A percentile compares a stretch with the other conserved stretches of the same genome.
Conservation (phyloP, 1,140 invertebrate genomes). For the Episyrphus balteatus region DNA sequence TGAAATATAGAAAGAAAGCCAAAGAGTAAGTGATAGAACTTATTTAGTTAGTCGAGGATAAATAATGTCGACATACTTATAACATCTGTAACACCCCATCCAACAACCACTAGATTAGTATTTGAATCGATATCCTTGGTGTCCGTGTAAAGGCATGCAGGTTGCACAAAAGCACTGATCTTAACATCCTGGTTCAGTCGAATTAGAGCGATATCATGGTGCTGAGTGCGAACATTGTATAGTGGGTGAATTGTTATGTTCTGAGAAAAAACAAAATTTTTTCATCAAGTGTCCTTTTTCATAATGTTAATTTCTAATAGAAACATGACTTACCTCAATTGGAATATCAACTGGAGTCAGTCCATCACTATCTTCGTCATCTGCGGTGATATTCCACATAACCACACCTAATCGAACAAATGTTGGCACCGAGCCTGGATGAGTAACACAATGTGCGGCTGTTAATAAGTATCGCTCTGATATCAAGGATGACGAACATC, state of each 20-base stretch:
- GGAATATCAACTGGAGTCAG: neutral
- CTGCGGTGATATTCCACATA: too few relatives aligned
- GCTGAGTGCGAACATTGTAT: slow-evolving; percentile 14
- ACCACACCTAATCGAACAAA: too few relatives aligned
- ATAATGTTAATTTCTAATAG: too few relatives aligned
- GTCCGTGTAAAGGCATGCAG: slow-evolving; percentile 22
- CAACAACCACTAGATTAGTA: slow-evolving; percentile 10
- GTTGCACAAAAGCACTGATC: slow-evolving; percentile 9
- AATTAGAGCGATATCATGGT: slow-evolving; percentile 27
- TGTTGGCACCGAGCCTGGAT: neutral
- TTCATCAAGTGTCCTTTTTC: too few relatives aligned
- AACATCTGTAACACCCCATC: slow-evolving; percentile 13
- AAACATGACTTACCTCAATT: too few relatives aligned
- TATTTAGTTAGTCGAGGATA: neutral
- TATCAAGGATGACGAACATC: neutral
- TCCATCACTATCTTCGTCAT: slow-evolving; percentile 2
- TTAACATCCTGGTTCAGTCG: slow-evolving; percentile 13
- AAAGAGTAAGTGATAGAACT: neutral
- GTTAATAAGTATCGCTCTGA: neutral
- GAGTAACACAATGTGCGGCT: neutral
- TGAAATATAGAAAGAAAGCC: slow-evolving; percentile 3
- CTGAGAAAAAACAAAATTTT: neutral
- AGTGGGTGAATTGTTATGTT: slow-evolving; percentile 19
- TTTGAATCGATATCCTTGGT: slow-evolving; percentile 11
- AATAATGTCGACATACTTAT: slow-evolving; percentile 16